These are phyloP conservation scores for Tyrannus savana DNA, from an alignment of 2,113 vertebrate genomes.

Conservation along the genomic window DNA sequence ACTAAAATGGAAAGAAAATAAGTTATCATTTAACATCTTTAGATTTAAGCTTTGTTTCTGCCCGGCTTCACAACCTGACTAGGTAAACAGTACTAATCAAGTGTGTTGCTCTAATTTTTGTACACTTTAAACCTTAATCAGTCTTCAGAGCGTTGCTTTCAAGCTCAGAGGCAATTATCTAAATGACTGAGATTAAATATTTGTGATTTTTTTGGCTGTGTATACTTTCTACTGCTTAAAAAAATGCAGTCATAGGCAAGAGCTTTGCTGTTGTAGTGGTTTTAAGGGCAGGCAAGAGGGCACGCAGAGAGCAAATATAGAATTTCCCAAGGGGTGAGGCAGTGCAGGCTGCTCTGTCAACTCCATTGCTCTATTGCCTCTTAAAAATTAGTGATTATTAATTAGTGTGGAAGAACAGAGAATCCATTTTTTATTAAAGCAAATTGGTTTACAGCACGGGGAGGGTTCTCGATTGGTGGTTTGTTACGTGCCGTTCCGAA, in stretches of 20 bases:
- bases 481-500: neutral
- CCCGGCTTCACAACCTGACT: neutral
- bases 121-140: neutral
- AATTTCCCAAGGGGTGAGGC: neutral
- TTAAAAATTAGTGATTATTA: neutral
- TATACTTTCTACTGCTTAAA: neutral
- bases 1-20: neutral
- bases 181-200: slow-evolving; percentile 25
- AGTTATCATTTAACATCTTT: neutral
- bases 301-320: neutral
- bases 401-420: neutral
- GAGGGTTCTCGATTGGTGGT: neutral
- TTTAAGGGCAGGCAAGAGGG: neutral
- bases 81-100: neutral
- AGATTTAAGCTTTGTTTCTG: neutral
- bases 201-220: neutral
- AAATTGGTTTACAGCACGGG: neutral
- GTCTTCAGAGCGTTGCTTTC: neutral
- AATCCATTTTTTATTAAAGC: neutral
- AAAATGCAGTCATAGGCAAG: neutral
- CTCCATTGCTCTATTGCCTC: neutral
- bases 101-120: neutral
- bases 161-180: neutral
- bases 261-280: neutral
- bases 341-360: neutral